These are phyloP conservation scores for Glaucopsyche alexis DNA, from an alignment of 2,888 invertebrate genomes.

Conservation along the genomic window DNA sequence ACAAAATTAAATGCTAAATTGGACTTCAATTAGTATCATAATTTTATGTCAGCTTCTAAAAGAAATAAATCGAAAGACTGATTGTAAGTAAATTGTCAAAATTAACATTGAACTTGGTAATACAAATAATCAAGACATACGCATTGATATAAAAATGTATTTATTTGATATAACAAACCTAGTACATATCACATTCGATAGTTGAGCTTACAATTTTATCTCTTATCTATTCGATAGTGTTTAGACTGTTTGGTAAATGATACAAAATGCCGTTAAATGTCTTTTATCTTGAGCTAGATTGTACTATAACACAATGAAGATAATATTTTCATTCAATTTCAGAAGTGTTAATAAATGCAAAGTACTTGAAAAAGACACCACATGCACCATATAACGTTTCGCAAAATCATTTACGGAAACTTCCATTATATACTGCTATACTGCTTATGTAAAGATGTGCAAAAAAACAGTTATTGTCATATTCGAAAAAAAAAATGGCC, in stretches of 20 bases:
- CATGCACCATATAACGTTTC: background rate
- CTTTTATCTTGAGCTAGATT: slow-evolving; percentile 1
- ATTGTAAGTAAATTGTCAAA: too few relatives aligned
- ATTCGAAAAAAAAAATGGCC: too few relatives aligned
- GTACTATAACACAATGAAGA: too few relatives aligned
- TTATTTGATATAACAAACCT: background rate
- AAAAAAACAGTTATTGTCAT: too few relatives aligned
- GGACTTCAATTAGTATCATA: too few relatives aligned
- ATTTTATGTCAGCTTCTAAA: too few relatives aligned
- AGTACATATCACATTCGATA: background rate
- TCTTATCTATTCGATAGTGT: background rate
- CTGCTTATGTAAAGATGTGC: too few relatives aligned
- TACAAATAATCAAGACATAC: background rate
- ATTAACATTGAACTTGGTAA: too few relatives aligned
- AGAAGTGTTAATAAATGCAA: background rate
- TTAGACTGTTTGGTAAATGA: background rate
- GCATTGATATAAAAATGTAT: background rate
- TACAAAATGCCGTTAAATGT: background rate
- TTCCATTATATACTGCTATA: too few relatives aligned
- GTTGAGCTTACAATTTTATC: background rate
- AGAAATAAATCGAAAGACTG: too few relatives aligned
- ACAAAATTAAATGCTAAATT: too few relatives aligned
- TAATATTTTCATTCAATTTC: background rate
- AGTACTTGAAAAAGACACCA: background rate
- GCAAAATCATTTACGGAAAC: too few relatives aligned